A percentile compares a stretch with the other conserved stretches of the same genome.
phyloP scores from a whole-genome alignment of 1,140 invertebrate genomes.

The Drosophila tani region DNA sequence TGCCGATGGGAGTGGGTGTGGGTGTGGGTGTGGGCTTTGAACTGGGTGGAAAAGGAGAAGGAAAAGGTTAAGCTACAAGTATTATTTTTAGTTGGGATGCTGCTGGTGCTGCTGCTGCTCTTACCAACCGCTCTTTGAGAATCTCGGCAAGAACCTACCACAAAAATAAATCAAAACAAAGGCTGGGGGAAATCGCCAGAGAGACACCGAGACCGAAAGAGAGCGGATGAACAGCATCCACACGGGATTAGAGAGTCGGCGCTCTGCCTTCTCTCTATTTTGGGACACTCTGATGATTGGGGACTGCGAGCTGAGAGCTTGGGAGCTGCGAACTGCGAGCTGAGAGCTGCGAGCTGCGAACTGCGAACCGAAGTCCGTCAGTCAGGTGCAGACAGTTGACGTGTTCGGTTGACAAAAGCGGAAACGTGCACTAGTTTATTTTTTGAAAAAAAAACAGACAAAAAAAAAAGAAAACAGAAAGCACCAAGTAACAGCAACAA shows the following conservation, averaged over 20 bases:
- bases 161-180: conserved; percentile 80
- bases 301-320: conserved; percentile 24
- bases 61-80: conserved; percentile 56
- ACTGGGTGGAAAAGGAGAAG: neutral
- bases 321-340: conserved; percentile 15
- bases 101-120: conserved; percentile 10
- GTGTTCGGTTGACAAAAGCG: conserved; percentile 82
- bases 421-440: conserved; percentile 51
- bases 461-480: conserved; percentile 1
- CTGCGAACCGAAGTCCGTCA: conserved; percentile 48
- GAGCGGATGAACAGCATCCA: conserved; percentile 68
- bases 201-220: conserved; percentile 12
- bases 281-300: conserved; percentile 9
- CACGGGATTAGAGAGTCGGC: conserved; percentile 44
- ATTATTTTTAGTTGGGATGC: conserved; percentile 49
- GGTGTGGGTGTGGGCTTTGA: conserved; percentile 1
- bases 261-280: conserved; percentile 59
- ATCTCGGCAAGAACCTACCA: conserved; percentile 73
- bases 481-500: conserved; percentile 11
- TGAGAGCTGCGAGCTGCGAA: conserved; percentile 36
- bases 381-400: conserved; percentile 85
- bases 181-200: conserved; percentile 7
- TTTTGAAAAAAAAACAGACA: conserved; percentile 10
- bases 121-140: conserved; percentile 66
- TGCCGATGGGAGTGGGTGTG: neutral